These are phyloP conservation scores for Cygnus buccinator DNA, from an alignment of 2,113 vertebrate species.

Conservation along the genomic window DNA sequence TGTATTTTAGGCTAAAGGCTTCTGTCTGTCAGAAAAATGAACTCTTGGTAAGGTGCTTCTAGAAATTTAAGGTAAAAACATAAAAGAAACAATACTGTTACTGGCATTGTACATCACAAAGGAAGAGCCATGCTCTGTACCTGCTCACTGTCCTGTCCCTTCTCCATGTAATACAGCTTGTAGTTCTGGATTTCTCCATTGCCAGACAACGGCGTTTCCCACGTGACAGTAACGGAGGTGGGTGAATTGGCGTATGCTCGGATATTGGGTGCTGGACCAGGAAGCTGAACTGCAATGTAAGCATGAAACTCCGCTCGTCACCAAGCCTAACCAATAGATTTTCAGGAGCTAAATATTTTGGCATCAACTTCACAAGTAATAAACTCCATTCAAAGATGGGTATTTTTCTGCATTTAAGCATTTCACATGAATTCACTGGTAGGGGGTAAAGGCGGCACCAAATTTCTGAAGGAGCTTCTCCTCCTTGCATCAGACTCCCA, in stretches of 20 bases:
- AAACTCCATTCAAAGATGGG: too few species aligned
- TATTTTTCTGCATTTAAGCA: background rate
- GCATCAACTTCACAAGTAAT: background rate
- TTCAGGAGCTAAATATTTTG: background rate
- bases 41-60: background rate
- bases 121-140: slow-evolving; percentile 64
- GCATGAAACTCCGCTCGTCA: background rate
- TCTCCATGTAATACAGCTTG: slow-evolving; percentile 95
- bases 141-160: slow-evolving; percentile 87
- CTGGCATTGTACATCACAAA: fast-evolving
- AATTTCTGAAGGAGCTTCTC: background rate
- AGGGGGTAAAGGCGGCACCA: background rate
- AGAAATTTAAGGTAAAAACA: background rate
- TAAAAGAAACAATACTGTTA: too few species aligned
- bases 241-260: slow-evolving; percentile 82
- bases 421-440: fast-evolving
- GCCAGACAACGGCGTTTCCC: slow-evolving; percentile 91
- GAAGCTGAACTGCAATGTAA: slow-evolving; percentile 89
- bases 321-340: background rate
- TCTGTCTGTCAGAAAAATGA: background rate
- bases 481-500: background rate
- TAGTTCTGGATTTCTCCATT: slow-evolving; percentile 95
- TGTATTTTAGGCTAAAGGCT: background rate
- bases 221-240: slow-evolving; percentile 84
- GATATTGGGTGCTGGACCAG: slow-evolving; percentile 93